A percentile compares a stretch with the other conserved stretches of the same genome.
Evolutionary conservation across 2,888 invertebrate species (phyloP).

Genomic region (Miltochrista miniata): DNA sequence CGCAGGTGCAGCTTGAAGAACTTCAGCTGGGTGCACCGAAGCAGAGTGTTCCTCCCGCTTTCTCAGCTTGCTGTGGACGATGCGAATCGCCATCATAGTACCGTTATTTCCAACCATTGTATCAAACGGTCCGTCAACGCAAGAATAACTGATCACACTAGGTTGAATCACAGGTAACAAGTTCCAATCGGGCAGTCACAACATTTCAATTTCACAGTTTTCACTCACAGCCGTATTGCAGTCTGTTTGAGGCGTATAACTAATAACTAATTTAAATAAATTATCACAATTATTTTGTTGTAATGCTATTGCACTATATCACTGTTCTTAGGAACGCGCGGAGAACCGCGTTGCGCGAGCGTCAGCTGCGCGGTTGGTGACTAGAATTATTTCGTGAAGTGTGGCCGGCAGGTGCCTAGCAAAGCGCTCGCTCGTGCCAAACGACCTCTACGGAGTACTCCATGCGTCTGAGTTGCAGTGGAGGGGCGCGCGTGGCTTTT

Average conservation of each 20-base stretch:
- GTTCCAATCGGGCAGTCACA: constrained; percentile 83
- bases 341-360: constrained; percentile 78
- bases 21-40: constrained; percentile 87
- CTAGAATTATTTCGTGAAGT: constrained; percentile 80
- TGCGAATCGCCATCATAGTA: constrained; percentile 94
- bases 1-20: constrained; percentile 83
- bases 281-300: constrained; percentile 80
- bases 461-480: constrained; percentile 83
- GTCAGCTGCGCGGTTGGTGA: constrained; percentile 80
- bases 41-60: constrained; percentile 92
- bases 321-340: constrained; percentile 83
- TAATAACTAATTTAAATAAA: constrained; percentile 80
- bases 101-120: constrained; percentile 94
- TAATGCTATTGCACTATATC: constrained; percentile 82
- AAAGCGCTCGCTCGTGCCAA: constrained; percentile 85
- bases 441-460: constrained; percentile 85
- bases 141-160: constrained; percentile 78
- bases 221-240: constrained; percentile 81
- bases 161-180: constrained; percentile 77
- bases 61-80: constrained; percentile 95
- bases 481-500: constrained; percentile 75
- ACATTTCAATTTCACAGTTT: constrained; percentile 77
- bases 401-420: constrained; percentile 85
- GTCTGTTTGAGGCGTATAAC: constrained; percentile 65
- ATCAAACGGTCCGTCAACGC: constrained; percentile 68